Evolutionary conservation across 1,140 invertebrate species (phyloP).

Genomic region (Mycetomoellerius zeteki): DNA sequence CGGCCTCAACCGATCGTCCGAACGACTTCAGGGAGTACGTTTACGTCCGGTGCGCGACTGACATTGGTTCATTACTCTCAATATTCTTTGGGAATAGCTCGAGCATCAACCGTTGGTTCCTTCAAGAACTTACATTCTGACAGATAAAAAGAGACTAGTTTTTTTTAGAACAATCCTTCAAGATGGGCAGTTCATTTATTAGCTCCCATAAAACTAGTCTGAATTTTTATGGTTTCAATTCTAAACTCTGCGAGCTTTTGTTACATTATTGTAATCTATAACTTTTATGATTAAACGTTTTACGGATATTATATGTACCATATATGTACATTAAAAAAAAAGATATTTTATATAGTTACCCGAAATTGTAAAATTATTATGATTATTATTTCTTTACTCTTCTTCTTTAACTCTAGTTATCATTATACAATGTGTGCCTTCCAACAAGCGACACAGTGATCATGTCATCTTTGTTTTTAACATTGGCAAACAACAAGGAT

Average conservation of each 20-base stretch:
- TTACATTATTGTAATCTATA: neutral
- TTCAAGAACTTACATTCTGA: neutral
- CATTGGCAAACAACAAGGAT: too few species aligned
- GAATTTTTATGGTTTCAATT: conserved; percentile 6
- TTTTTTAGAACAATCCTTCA: neutral
- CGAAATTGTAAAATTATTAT: neutral
- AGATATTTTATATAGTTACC: neutral
- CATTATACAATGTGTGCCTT: too few species aligned
- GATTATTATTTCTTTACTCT: neutral
- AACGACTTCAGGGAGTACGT: conserved; percentile 82
- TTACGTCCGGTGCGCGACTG: conserved; percentile 55
- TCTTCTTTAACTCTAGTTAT: neutral
- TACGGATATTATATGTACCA: neutral
- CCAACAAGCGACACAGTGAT: too few species aligned
- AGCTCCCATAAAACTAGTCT: neutral
- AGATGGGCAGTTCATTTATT: neutral
- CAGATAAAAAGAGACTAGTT: neutral
- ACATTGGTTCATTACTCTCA: conserved; percentile 47
- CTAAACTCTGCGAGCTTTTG: neutral
- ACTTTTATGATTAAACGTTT: neutral
- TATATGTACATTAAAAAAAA: too few species aligned
- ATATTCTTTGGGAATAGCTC: neutral
- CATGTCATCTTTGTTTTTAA: too few species aligned
- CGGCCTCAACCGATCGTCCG: conserved; percentile 46
- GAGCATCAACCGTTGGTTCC: conserved; percentile 34